Conservation (phyloP, 2,797 vertebrate genomes). For the Enteromius anoplus region DNA sequence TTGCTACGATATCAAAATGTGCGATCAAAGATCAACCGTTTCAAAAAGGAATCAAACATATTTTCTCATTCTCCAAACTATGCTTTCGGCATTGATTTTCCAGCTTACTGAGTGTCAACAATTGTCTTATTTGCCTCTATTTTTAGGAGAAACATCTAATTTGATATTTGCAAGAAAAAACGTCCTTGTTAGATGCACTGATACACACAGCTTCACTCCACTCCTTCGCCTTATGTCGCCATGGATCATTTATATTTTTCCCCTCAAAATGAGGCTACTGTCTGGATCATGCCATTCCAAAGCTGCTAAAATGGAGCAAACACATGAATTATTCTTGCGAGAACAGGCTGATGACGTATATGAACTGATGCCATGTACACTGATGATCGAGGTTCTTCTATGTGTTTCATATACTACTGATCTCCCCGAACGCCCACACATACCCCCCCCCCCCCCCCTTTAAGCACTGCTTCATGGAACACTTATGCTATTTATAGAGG, state of each 20-base stretch:
- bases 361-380: conserved; percentile 11
- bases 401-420: conserved; percentile 42
- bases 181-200: background rate
- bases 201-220: conserved; percentile 1
- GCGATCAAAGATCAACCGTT: background rate
- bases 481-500: conserved; percentile 57
- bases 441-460: background rate
- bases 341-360: conserved; percentile 21
- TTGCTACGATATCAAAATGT: background rate
- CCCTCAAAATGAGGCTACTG: conserved; percentile 37
- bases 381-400: conserved; percentile 21
- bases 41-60: background rate
- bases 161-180: background rate
- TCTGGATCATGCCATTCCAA: conserved; percentile 26
- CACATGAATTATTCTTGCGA: conserved; percentile 44
- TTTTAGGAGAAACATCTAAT: background rate
- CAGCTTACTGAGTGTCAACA: background rate
- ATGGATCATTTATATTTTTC: conserved; percentile 44
- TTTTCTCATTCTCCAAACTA: background rate
- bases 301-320: conserved; percentile 43
- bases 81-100: background rate
- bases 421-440: conserved; percentile 34
- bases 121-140: background rate
- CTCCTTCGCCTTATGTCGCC: conserved; percentile 18
- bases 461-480: conserved; percentile 43